Base-by-base conservation (phyloP, 37 sponge, comb jelly and placozoan genomes). In the Diacarnus erythraeanus region DNA sequence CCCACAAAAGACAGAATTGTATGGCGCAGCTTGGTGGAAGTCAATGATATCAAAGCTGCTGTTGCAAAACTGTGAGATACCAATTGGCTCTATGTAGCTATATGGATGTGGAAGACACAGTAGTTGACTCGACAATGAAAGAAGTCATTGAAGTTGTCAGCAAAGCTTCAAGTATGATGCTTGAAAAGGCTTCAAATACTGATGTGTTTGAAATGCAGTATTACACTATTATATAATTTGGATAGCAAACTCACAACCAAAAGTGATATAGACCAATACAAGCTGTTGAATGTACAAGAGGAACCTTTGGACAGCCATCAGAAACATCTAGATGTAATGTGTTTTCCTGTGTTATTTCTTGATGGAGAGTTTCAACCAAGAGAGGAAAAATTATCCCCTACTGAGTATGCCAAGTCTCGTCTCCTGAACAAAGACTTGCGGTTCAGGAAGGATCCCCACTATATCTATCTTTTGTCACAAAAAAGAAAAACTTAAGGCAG, bases 281-380 rank as follows among this genome's bases (percentile, higher is more conserved):
- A n/a, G n/a, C n/a, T n/a, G n/a, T n/a, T n/a, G n/a, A n/a, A n/a
- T n/a, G n/a, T n/a, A n/a, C n/a, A 63, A 34, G 80, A 86, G 43
- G 27, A 71, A 34, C 66, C 63, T n/a, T 21, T 84, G 20, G 70
- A 84, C 77, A 84, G 66, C 54, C 38, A 76, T 20, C 76, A 65
- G 26, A 60, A 75, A 47, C 59, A 72, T 31, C 31, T 81, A 25
- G 82, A 81, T 23, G 38, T 81, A 3, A 81, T 81, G 82, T 81
- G 82, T 42, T 85, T 86, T 74, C n/a, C n/a, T n/a, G n/a, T n/a
- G n/a, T n/a, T n/a, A n/a, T 80, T 74, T 54, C 56, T 17, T 54
- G 56, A 54, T 54, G 12, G 56, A 54, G 10, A 17, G 56, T 54
- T 54, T 54, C 56, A 54, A 20, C 17, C 10, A 54, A 20, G 56